phyloP scores from a whole-genome alignment of 2,888 invertebrate genomes.

The Glaucopsyche alexis region DNA sequence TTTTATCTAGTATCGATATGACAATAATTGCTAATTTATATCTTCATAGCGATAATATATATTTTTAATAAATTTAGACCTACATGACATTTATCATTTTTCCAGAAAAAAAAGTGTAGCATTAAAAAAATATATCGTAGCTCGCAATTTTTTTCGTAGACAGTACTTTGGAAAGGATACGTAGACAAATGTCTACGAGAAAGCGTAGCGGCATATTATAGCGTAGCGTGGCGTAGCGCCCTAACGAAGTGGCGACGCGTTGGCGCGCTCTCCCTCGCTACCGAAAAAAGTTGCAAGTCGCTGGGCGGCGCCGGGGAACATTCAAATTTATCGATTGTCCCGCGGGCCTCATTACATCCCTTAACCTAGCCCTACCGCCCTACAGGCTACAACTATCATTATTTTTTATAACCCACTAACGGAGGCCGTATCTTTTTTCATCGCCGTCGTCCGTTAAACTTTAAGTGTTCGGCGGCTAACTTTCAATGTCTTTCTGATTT shows the following conservation, averaged over 20 bases:
- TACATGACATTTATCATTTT: too few species aligned
- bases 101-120: too few species aligned
- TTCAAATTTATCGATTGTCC: slow-evolving; percentile 80
- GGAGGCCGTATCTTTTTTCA: slow-evolving; percentile 69
- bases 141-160: too few species aligned
- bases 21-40: too few species aligned
- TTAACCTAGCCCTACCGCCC: slow-evolving; percentile 75
- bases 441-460: slow-evolving; percentile 75
- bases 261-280: slow-evolving; percentile 68
- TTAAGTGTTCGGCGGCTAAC: slow-evolving; percentile 77
- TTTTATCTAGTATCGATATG: too few species aligned
- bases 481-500: slow-evolving; percentile 77
- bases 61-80: too few species aligned
- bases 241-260: slow-evolving; percentile 59
- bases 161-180: background rate
- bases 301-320: slow-evolving; percentile 75
- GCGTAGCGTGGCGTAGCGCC: slow-evolving; percentile 39
- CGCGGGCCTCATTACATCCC: slow-evolving; percentile 76
- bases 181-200: too few species aligned
- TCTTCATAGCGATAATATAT: too few species aligned
- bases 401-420: slow-evolving; percentile 67
- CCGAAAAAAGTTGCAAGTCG: slow-evolving; percentile 80
- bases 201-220: slow-evolving; percentile 24
- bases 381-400: slow-evolving; percentile 59
- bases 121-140: too few species aligned